phyloP scores from a whole-genome alignment of 2,888 invertebrate species.

The Tribolium freemani region DNA sequence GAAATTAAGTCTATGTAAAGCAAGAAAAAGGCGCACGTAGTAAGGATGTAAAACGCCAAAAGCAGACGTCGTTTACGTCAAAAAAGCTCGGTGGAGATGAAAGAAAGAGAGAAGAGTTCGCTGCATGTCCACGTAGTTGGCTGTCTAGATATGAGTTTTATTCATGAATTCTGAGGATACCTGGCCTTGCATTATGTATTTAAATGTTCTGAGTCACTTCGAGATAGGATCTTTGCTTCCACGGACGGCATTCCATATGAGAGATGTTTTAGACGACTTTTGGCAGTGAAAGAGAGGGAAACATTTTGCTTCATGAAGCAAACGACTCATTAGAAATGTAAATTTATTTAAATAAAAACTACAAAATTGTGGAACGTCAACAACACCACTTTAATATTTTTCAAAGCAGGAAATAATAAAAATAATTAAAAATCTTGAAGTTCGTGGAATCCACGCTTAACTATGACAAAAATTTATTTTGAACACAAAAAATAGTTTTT shows the following conservation, averaged over 20 bases:
- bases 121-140: constrained; percentile 44
- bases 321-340: no score
- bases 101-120: constrained; percentile 35
- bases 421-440: no score
- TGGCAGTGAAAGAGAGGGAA: neutral
- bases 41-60: constrained; percentile 51
- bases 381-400: no score
- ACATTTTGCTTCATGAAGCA: neutral
- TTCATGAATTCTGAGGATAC: constrained; percentile 62
- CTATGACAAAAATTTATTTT: no score
- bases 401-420: no score
- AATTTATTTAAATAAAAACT: no score
- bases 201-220: constrained; percentile 60
- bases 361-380: no score
- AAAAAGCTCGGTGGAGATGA: constrained; percentile 20
- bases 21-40: constrained; percentile 40
- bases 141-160: constrained; percentile 59
- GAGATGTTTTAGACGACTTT: constrained; percentile 42
- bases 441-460: no score
- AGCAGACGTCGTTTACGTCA: constrained; percentile 24
- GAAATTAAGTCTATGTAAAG: constrained; percentile 50
- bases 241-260: constrained; percentile 48
- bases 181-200: constrained; percentile 64
- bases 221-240: constrained; percentile 48
- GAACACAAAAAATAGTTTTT: no score